Percentiles rank a stretch among this genome's conserved stretches.
These are phyloP conservation scores for Torymus auratus DNA, from an alignment of 2,888 invertebrate species.

Conservation along the genomic window DNA sequence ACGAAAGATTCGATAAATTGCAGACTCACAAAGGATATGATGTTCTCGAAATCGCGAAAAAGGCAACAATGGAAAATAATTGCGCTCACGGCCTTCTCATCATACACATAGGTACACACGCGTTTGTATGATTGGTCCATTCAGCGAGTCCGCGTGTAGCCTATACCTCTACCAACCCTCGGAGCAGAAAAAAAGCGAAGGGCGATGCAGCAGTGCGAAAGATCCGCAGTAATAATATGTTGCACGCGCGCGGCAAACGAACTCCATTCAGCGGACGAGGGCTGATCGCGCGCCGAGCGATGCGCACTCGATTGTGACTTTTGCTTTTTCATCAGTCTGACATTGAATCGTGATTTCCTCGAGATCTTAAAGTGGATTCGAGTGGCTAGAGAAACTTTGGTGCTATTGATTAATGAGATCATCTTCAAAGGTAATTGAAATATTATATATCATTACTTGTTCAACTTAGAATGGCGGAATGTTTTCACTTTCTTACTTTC, in stretches of 20 bases:
- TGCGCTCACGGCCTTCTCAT: slow-evolving; percentile 43
- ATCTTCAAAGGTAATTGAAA: too few relatives aligned
- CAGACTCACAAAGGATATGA: too few relatives aligned
- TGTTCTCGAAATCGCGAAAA: neutral
- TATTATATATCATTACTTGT: too few relatives aligned
- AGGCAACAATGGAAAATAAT: slow-evolving; percentile 59
- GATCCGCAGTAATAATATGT: slow-evolving; percentile 55
- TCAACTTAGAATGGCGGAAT: too few relatives aligned
- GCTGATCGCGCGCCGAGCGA: neutral
- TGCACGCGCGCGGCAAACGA: slow-evolving; percentile 62
- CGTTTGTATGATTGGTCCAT: slow-evolving; percentile 63
- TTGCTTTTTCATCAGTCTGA: slow-evolving; percentile 5
- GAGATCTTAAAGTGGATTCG: neutral
- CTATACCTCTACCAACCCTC: too few relatives aligned
- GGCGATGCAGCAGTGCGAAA: slow-evolving; percentile 1
- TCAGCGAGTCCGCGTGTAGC: slow-evolving; percentile 52
- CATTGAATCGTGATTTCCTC: slow-evolving; percentile 17
- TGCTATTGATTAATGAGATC: too few relatives aligned
- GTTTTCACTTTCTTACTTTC: too few relatives aligned
- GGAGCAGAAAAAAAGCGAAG: neutral
- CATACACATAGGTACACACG: slow-evolving; percentile 29
- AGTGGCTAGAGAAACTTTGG: too few relatives aligned
- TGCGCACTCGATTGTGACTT: neutral
- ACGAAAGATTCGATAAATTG: neutral
- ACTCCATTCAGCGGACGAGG: slow-evolving; percentile 62